Conservation (phyloP, 2,888 invertebrate genomes). For the Amphipyra tragopoginis region DNA sequence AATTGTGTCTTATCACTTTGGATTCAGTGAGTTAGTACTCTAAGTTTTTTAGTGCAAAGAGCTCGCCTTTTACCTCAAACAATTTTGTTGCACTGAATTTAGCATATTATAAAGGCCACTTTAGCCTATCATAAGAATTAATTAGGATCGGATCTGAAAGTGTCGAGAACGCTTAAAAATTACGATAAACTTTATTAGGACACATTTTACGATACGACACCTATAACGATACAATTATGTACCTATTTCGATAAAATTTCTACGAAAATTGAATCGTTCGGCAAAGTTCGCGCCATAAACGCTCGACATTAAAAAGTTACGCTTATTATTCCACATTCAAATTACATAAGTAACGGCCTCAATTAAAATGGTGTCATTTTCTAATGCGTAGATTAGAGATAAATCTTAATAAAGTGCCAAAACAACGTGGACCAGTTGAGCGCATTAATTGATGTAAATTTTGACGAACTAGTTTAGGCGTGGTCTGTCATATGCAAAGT, state of each 20-base stretch:
- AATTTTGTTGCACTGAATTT: no score
- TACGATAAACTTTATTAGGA: not conserved
- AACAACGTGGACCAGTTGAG: constrained; percentile 20
- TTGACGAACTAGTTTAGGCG: constrained; percentile 34
- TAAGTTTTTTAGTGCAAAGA: no score
- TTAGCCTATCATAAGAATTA: not conserved
- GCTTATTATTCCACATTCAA: constrained; percentile 1
- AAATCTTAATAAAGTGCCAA: constrained; percentile 34
- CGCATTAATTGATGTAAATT: constrained; percentile 37
- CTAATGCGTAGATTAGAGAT: constrained; percentile 11
- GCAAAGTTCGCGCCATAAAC: not conserved
- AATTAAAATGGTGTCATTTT: constrained; percentile 25
- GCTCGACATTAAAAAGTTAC: not conserved
- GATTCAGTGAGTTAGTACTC: no score
- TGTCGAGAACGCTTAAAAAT: not conserved
- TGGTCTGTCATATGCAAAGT: constrained; percentile 4
- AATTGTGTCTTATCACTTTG: no score
- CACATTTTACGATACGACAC: not conserved
- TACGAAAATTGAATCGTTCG: not conserved
- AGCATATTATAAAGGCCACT: no score
- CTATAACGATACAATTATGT: not conserved
- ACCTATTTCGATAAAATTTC: not conserved
- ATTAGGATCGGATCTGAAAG: constrained; percentile 1
- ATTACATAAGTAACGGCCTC: constrained; percentile 13
- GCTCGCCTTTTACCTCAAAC: no score